These are phyloP conservation scores for Ceramica pisi DNA, from an alignment of 2,888 invertebrate species.

Conservation along the genomic window DNA sequence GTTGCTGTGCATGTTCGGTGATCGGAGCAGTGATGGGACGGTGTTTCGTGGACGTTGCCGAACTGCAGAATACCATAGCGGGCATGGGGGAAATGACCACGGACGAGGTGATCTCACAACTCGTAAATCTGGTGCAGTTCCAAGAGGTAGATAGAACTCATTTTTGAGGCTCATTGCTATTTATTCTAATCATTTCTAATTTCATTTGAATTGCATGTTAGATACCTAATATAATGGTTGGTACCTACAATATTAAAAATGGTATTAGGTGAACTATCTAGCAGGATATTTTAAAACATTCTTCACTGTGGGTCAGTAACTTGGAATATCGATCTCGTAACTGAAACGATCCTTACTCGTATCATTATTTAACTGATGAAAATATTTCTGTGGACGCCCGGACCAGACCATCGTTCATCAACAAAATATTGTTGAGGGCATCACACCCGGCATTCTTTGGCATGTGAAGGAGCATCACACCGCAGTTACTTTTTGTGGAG, in stretches of 20 bases:
- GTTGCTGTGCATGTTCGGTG: constrained; percentile 64
- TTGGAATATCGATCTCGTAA: neutral
- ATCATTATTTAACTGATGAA: constrained; percentile 2
- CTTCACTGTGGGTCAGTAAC: neutral
- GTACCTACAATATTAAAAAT: neutral
- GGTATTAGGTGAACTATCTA: neutral
- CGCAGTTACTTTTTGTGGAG: no score
- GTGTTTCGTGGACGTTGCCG: constrained; percentile 81
- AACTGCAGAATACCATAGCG: constrained; percentile 65
- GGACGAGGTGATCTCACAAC: constrained; percentile 74
- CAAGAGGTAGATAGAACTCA: constrained; percentile 79
- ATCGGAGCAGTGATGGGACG: constrained; percentile 82
- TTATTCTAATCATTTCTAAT: constrained; percentile 10
- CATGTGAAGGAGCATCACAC: no score
- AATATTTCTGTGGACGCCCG: constrained; percentile 9
- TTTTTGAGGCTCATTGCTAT: constrained; percentile 43
- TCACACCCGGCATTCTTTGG: neutral
- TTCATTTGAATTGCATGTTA: constrained; percentile 42
- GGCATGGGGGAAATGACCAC: constrained; percentile 54
- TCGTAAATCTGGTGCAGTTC: constrained; percentile 77
- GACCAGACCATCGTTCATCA: neutral
- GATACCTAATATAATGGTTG: neutral
- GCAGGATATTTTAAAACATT: neutral
- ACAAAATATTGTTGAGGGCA: neutral
- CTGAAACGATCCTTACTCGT: neutral